Evolutionary conservation across 2,888 invertebrate genomes (phyloP).

Genomic region (Hofmannophila pseudospretella): DNA sequence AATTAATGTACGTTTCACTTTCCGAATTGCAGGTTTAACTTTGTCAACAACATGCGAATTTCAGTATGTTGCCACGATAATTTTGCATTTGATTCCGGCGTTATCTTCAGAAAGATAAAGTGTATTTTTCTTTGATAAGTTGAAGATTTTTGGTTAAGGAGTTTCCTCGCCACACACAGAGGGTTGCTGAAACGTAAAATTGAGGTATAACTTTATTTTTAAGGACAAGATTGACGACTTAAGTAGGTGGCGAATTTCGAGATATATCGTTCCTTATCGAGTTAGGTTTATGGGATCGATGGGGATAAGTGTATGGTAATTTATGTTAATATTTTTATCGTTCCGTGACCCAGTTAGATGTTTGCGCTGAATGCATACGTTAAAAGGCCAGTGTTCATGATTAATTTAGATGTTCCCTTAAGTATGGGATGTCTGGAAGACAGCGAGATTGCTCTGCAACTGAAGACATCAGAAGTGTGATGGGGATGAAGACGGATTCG

Average conservation of each 20-base stretch:
- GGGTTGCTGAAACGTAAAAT: slow-evolving; percentile 67
- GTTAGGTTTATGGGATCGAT: slow-evolving; percentile 33
- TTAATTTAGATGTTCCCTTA: no score
- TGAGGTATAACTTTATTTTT: slow-evolving; percentile 72
- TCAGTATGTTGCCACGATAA: slow-evolving; percentile 23
- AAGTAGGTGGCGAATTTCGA: slow-evolving; percentile 40
- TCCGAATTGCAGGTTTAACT: background rate
- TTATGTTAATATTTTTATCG: slow-evolving; percentile 12
- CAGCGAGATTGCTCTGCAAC: no score
- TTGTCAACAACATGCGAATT: slow-evolving; percentile 7
- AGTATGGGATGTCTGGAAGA: no score
- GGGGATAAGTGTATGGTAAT: background rate
- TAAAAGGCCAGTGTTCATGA: no score
- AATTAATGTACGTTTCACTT: background rate
- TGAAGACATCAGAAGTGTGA: no score
- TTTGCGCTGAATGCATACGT: no score
- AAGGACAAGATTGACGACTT: slow-evolving; percentile 65
- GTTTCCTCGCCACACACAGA: slow-evolving; percentile 55
- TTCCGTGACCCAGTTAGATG: background rate
- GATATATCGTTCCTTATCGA: slow-evolving; percentile 47
- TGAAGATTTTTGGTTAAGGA: slow-evolving; percentile 20
- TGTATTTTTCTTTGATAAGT: slow-evolving; percentile 16
- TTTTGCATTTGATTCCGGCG: slow-evolving; percentile 12
- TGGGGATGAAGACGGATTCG: no score
- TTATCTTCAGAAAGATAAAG: slow-evolving; percentile 13